A percentile compares a stretch with the other conserved stretches of the same genome.
Evolutionary conservation across 1,140 invertebrate species (phyloP).

Genomic region (Hyphantria cunea): DNA sequence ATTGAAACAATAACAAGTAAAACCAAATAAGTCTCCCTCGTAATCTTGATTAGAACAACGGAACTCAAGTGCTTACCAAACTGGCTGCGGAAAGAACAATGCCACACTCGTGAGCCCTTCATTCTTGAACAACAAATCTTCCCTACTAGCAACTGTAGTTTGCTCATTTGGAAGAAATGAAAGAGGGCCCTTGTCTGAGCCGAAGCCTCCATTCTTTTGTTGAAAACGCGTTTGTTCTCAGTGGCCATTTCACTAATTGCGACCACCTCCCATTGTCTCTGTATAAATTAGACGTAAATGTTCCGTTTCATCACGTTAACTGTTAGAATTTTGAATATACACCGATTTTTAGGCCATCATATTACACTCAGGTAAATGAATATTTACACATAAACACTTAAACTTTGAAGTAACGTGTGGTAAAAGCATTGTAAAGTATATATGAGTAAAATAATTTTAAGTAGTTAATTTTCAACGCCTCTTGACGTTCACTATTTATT

Average conservation of each 20-base stretch:
- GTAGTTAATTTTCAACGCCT: slow-evolving; percentile 25
- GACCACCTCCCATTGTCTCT: slow-evolving; percentile 71
- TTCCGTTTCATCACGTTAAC: slow-evolving; percentile 47
- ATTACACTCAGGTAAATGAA: slow-evolving; percentile 24
- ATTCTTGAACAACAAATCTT: slow-evolving; percentile 75
- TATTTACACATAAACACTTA: too few species aligned
- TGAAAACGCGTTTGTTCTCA: slow-evolving; percentile 71
- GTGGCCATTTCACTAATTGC: slow-evolving; percentile 80
- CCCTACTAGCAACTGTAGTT: slow-evolving; percentile 68
- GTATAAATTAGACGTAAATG: slow-evolving; percentile 70
- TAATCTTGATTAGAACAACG: slow-evolving; percentile 73
- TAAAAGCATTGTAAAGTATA: slow-evolving; percentile 20
- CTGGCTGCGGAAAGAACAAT: slow-evolving; percentile 66
- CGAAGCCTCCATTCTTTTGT: slow-evolving; percentile 69
- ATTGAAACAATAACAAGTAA: slow-evolving; percentile 35
- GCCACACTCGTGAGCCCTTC: slow-evolving; percentile 66
- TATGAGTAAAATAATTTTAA: slow-evolving; percentile 26
- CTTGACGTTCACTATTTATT: slow-evolving; percentile 19
- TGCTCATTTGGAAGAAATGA: slow-evolving; percentile 81
- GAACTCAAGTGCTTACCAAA: slow-evolving; percentile 72
- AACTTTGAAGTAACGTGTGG: slow-evolving; percentile 16
- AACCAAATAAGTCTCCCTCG: slow-evolving; percentile 45
- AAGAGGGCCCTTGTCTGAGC: slow-evolving; percentile 63
- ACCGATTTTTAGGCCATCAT: slow-evolving; percentile 20
- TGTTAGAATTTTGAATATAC: slow-evolving; percentile 33